These are phyloP conservation scores for Vireo altiloquus DNA, from an alignment of 2,113 vertebrate genomes.

Conservation along the genomic window DNA sequence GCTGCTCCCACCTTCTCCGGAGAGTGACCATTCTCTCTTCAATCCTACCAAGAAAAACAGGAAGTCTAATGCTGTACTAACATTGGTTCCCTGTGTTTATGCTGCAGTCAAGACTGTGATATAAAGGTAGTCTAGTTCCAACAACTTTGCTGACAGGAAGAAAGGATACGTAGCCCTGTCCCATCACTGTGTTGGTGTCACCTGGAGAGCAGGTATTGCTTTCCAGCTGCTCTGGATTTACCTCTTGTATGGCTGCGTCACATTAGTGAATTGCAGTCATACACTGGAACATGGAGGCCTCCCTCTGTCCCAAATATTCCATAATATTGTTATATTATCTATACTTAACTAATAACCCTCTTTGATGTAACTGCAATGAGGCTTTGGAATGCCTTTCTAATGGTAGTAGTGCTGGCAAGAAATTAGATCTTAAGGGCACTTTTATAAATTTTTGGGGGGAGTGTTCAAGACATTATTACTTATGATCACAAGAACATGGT, in stretches of 20 bases:
- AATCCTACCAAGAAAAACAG: constrained; percentile 67
- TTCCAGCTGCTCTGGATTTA: neutral
- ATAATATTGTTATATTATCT: neutral
- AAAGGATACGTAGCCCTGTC: neutral
- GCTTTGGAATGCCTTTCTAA: neutral
- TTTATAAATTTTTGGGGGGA: neutral
- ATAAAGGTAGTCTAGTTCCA: neutral
- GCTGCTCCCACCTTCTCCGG: constrained; percentile 54
- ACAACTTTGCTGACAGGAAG: neutral
- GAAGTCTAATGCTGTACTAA: neutral
- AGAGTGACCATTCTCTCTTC: constrained; percentile 69
- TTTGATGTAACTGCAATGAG: neutral
- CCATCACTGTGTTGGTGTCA: neutral
- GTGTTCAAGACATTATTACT: neutral
- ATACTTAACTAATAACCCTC: neutral
- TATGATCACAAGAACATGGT: neutral
- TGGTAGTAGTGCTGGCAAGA: neutral
- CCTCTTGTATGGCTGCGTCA: neutral
- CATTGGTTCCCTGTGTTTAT: neutral
- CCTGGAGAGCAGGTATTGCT: neutral
- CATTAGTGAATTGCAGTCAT: neutral
- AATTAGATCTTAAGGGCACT: neutral
- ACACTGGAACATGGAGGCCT: neutral
- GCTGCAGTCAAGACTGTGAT: neutral
- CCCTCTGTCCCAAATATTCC: neutral